Percentiles rank a stretch among this genome's conserved stretches.
Conservation (phyloP, 1,140 invertebrate genomes). For the Hirudo medicinalis region DNA sequence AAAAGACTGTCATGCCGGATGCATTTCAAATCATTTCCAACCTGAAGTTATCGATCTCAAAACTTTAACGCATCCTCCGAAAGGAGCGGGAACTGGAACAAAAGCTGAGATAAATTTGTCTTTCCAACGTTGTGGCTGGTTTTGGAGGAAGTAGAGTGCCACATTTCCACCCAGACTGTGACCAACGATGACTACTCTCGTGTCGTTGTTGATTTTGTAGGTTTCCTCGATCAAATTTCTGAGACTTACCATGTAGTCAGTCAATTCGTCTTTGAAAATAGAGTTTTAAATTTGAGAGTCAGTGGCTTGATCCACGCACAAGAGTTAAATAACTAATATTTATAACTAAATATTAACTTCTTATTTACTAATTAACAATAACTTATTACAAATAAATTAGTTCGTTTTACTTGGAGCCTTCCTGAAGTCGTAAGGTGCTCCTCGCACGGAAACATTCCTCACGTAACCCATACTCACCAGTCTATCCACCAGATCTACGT, state of each 20-base stretch:
- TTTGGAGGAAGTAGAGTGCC: constrained; percentile 50
- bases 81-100: constrained; percentile 36
- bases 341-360: no score
- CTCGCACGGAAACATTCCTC: constrained; percentile 64
- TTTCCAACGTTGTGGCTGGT: constrained; percentile 71
- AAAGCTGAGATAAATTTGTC: constrained; percentile 54
- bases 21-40: constrained; percentile 34
- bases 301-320: no score
- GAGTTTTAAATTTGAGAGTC: no score
- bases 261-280: constrained; percentile 59
- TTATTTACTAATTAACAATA: constrained; percentile 16
- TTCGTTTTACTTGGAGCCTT: constrained; percentile 73
- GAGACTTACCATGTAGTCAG: constrained; percentile 64
- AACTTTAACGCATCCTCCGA: constrained; percentile 82
- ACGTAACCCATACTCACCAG: constrained; percentile 62
- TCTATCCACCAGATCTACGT: constrained; percentile 65
- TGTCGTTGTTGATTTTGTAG: constrained; percentile 61
- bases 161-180: neutral
- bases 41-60: constrained; percentile 85
- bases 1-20: no score
- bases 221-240: constrained; percentile 72
- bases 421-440: constrained; percentile 93
- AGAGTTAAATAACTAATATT: no score
- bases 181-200: constrained; percentile 39
- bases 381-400: neutral